Evolutionary conservation across 2,113 vertebrate species (phyloP), one percentile per base, ranked within the genome.

Genomic region (Oncorhynchus nerka): DNA sequence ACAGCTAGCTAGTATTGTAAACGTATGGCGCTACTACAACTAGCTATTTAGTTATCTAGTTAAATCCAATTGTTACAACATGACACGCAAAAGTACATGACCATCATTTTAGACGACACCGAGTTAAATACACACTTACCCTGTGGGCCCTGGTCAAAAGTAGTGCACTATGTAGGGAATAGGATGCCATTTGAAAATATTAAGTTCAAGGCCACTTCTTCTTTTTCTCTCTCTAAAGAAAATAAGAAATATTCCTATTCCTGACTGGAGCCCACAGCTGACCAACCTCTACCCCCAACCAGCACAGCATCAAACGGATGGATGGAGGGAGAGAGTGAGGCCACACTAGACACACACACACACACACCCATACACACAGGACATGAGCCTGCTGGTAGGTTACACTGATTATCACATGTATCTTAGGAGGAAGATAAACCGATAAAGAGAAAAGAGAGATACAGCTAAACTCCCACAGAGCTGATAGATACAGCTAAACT

Each of bases 201-300:
- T 20, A 19, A 85, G 83, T 86, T 86, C 81, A 85, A 89, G 84
- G 82, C 68, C 75, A 84, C 70, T 62, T 79, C 75, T 79, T 75
- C 85, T 87, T 84, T 76, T 77, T 89, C 81, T n/a, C n/a, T 66
- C 85, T 75, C 77, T 78, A 74, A 55, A 26, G 26, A 76, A 83
- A 79, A 79, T 76, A 68, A 70, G 74, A 85, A 74, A 79, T 71
- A 79, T 82, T 73, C 26, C 19, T 22, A 74, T 84, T 82, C 70
- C 73, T 76, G 68, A 68, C 81, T 78, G 74, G 75, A 61, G 77
- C 80, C 32, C 24, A 30, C 61, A 84, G 77, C 74, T 73, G 86
- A 57, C 62, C n/a, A 49, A 76, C 73, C 82, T 78, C 78, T 82
- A 79, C 77, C 81, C 81, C 83, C n/a, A 72, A 59, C 70, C 57